These are phyloP conservation scores for Diuraphis noxia DNA, from an alignment of 1,140 invertebrate species.

Conservation along the genomic window DNA sequence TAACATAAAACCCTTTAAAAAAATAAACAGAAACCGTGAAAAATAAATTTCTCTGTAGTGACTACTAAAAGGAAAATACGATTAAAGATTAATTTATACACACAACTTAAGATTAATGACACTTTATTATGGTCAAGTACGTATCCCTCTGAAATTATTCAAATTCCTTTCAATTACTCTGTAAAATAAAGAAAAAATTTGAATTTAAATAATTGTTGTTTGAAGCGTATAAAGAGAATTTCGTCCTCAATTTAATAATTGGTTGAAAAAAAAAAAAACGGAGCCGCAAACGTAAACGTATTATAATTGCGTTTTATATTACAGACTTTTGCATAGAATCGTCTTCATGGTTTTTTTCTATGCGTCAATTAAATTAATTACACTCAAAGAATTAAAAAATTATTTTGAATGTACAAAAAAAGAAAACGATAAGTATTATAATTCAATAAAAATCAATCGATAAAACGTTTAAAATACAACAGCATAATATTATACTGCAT, in stretches of 20 bases:
- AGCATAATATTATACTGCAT: neutral
- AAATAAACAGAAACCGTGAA: neutral
- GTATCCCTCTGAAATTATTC: neutral
- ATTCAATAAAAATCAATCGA: neutral
- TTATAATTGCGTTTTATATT: neutral
- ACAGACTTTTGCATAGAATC: neutral
- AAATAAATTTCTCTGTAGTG: neutral
- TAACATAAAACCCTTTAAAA: neutral
- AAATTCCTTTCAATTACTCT: neutral
- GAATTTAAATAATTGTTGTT: neutral
- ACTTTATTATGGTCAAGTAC: neutral
- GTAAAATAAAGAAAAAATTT: neutral
- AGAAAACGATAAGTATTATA: too few species aligned
- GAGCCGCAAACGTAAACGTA: neutral
- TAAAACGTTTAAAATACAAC: neutral
- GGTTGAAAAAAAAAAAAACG: neutral
- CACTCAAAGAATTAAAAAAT: neutral
- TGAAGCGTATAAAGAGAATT: neutral
- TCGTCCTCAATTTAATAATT: neutral
- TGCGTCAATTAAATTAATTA: neutral
- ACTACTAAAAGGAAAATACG: neutral
- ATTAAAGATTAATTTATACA: constrained; percentile 11
- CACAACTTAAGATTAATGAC: constrained; percentile 10
- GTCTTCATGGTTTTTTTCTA: neutral
- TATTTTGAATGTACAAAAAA: too few species aligned